These are phyloP conservation scores for Poeciliopsis turrubarensis DNA, from an alignment of 2,113 vertebrate species.

Conservation along the genomic window DNA sequence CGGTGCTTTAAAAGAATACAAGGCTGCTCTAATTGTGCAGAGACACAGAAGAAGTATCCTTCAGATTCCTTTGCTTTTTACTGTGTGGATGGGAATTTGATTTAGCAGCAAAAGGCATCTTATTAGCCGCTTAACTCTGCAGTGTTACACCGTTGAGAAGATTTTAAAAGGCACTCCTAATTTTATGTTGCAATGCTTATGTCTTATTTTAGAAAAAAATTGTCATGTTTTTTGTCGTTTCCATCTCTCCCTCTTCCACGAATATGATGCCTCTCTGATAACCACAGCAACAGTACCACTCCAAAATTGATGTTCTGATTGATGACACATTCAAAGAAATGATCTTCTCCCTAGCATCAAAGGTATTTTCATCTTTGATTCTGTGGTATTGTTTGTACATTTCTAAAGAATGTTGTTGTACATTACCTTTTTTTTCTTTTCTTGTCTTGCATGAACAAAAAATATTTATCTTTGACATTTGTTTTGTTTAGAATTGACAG, in stretches of 20 bases:
- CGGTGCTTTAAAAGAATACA: slow-evolving; percentile 89
- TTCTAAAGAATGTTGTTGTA: no score
- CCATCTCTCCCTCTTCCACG: slow-evolving; percentile 22
- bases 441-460: background rate
- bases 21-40: slow-evolving; percentile 90
- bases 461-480: background rate
- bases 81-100: slow-evolving; percentile 89
- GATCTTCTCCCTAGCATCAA: slow-evolving; percentile 90
- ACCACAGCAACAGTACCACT: slow-evolving; percentile 95
- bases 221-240: slow-evolving; percentile 22
- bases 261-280: no score
- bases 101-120: slow-evolving; percentile 90
- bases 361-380: slow-evolving; percentile 79
- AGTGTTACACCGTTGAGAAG: slow-evolving; percentile 84
- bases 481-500: background rate
- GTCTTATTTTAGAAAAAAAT: slow-evolving; percentile 36
- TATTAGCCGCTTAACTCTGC: slow-evolving; percentile 97
- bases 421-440: no score
- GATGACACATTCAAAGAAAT: slow-evolving; percentile 94
- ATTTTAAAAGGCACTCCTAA: slow-evolving; percentile 76
- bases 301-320: slow-evolving; percentile 96
- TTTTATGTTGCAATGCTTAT: slow-evolving; percentile 9
- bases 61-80: slow-evolving; percentile 92
- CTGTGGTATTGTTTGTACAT: no score
- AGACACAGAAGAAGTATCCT: slow-evolving; percentile 95